Conservation (phyloP, 2,888 invertebrate species). For the Drosophila ustulata region DNA sequence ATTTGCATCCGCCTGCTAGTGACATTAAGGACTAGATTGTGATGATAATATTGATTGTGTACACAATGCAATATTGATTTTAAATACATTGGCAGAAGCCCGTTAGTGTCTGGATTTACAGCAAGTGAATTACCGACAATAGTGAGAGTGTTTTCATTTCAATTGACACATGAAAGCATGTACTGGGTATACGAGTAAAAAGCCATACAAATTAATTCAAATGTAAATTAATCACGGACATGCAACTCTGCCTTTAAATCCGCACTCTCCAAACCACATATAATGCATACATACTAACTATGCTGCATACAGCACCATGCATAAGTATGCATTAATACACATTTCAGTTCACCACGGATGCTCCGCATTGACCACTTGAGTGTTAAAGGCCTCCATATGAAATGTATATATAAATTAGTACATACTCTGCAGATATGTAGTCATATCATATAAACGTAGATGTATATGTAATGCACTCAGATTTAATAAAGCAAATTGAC, state of each 20-base stretch:
- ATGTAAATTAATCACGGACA: conserved; percentile 10
- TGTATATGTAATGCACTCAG: background rate
- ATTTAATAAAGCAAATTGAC: conserved; percentile 23
- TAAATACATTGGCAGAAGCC: background rate
- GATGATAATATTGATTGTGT: conserved; percentile 23
- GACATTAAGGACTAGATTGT: conserved; percentile 4
- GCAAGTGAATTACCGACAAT: background rate
- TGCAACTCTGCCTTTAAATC: background rate
- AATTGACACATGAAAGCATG: background rate
- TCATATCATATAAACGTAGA: background rate
- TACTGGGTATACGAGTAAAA: background rate
- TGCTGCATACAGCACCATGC: background rate
- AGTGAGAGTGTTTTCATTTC: conserved; percentile 1
- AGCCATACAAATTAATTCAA: conserved; percentile 9
- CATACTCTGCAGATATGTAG: background rate
- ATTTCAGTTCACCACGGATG: conserved; percentile 1
- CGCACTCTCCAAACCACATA: background rate
- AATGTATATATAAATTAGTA: background rate
- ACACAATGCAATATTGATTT: conserved; percentile 4
- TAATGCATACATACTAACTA: background rate
- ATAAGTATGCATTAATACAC: background rate
- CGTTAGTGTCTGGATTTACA: conserved; percentile 2
- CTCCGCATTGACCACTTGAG: conserved; percentile 9
- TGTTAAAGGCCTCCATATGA: background rate
- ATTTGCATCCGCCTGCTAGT: background rate